phyloP scores from a whole-genome alignment of 2,797 vertebrate species.

The Clamator glandarius region DNA sequence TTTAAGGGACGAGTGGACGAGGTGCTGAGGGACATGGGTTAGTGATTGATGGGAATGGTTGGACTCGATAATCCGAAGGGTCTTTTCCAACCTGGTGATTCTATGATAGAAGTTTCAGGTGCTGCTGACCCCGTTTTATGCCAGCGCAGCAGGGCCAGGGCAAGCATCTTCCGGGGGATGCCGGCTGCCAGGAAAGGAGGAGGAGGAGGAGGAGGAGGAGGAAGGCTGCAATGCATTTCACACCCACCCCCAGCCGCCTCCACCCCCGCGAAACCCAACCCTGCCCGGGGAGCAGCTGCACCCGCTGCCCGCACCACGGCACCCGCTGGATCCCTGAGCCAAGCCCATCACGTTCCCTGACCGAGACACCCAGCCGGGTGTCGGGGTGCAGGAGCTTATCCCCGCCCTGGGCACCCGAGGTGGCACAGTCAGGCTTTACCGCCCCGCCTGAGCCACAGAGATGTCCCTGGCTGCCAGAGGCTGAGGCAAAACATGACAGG shows the following conservation, averaged over 20 bases:
- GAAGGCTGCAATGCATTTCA: conserved; percentile 57
- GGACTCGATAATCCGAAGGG: no score
- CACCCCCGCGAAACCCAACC: conserved; percentile 50
- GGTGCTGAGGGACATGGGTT: no score
- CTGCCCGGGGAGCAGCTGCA: conserved; percentile 48
- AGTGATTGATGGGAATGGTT: no score
- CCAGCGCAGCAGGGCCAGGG: not conserved
- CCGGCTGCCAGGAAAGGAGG: not conserved
- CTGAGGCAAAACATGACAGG: not conserved
- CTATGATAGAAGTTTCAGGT: not conserved
- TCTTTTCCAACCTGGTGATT: no score
- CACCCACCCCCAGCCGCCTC: conserved; percentile 13
- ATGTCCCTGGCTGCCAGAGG: not conserved
- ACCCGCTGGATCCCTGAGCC: not conserved
- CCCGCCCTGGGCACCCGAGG: not conserved
- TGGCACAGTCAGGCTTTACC: not conserved
- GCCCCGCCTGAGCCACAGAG: fast-evolving
- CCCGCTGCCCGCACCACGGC: not conserved
- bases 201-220: conserved; percentile 6
- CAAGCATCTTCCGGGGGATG: not conserved
- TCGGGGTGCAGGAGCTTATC: no score
- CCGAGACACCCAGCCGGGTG: not conserved
- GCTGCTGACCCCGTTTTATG: not conserved
- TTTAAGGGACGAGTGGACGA: no score
- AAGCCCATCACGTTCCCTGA: not conserved